phyloP scores from a whole-genome alignment of 1,140 invertebrate genomes.

The Delia radicum region DNA sequence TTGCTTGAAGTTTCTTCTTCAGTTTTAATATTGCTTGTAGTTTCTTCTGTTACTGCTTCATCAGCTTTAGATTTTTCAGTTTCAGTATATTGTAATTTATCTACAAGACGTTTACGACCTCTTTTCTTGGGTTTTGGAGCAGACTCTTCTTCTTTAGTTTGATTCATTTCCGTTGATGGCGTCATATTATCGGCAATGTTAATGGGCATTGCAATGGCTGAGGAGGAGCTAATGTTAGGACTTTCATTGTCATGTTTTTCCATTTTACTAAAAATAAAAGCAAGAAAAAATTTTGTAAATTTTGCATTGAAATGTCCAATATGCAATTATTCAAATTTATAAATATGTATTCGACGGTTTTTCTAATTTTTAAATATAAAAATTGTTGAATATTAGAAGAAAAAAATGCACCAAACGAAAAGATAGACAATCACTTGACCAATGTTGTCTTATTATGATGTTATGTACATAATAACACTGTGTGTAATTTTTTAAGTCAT shows the following conservation, averaged over 20 bases:
- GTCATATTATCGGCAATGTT: neutral
- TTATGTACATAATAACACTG: too few relatives aligned
- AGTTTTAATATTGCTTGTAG: neutral
- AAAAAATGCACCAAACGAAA: too few relatives aligned
- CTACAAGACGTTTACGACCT: neutral
- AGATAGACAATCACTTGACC: too few relatives aligned
- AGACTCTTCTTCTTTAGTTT: neutral
- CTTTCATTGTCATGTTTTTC: neutral
- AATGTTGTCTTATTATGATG: too few relatives aligned
- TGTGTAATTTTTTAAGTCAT: too few relatives aligned
- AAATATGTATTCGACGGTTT: too few relatives aligned
- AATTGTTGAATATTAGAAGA: too few relatives aligned
- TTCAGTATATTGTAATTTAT: neutral
- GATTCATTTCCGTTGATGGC: neutral
- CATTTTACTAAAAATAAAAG: neutral
- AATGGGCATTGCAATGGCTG: neutral
- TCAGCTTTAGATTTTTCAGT: neutral
- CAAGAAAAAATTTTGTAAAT: neutral
- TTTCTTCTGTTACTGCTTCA: neutral
- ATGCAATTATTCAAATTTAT: too few relatives aligned
- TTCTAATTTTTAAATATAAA: too few relatives aligned
- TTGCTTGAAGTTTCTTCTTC: constrained; percentile 7
- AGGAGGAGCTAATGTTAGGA: neutral
- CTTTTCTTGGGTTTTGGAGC: neutral
- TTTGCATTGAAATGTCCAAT: too few relatives aligned